Conservation (phyloP, 2,797 vertebrate species). For the Cirrhinus mrigala region DNA sequence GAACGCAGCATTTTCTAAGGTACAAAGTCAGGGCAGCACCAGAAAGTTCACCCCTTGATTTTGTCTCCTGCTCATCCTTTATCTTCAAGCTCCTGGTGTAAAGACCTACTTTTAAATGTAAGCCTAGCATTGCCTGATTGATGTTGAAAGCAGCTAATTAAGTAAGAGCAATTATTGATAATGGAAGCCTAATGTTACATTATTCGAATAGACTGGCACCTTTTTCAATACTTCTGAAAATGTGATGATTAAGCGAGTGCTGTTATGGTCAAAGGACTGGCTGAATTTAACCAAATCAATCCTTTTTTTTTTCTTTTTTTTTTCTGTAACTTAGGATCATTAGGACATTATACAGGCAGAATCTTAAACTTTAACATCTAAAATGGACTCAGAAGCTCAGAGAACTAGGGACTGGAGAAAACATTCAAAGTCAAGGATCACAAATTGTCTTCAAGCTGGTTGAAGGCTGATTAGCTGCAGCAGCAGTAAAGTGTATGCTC, state of each 20-base stretch:
- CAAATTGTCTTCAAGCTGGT: constrained; percentile 47
- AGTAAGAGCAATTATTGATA: constrained; percentile 58
- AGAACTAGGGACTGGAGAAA: constrained; percentile 12
- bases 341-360: background rate
- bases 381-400: background rate
- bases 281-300: constrained; percentile 36
- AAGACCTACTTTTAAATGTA: constrained; percentile 16
- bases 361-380: background rate
- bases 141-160: constrained; percentile 57
- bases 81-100: constrained; percentile 30
- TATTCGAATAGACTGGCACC: constrained; percentile 45
- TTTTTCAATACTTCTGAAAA: constrained; percentile 55
- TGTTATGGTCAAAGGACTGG: constrained; percentile 13
- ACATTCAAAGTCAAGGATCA: constrained; percentile 36
- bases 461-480: constrained; percentile 43
- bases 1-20: constrained; percentile 61
- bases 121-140: constrained; percentile 4
- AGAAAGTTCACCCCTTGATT: constrained; percentile 23
- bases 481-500: constrained; percentile 38
- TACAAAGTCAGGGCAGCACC: constrained; percentile 30
- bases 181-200: constrained; percentile 60
- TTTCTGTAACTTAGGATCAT: background rate
- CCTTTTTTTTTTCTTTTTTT: background rate
- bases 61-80: constrained; percentile 21
- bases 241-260: background rate